A percentile compares a stretch with the other conserved stretches of the same genome.
phyloP scores from a whole-genome alignment of 1,140 invertebrate species.

The Sycobia sp. region DNA sequence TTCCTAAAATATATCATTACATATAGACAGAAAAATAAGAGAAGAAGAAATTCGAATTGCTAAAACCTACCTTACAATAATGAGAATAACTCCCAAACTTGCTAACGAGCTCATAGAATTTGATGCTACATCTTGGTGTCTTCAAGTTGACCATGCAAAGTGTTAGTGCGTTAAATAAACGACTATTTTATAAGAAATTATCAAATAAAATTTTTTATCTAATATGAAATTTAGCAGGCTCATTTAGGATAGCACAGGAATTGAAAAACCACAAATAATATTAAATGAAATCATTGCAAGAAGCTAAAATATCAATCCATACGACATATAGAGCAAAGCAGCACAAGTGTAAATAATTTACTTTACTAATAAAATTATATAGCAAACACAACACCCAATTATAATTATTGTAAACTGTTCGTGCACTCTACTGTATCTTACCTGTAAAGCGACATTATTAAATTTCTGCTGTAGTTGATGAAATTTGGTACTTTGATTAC shows the following conservation, averaged over 20 bases:
- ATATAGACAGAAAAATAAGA: too few species aligned
- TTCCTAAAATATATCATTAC: too few species aligned
- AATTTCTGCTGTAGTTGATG: conserved; percentile 76
- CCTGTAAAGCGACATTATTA: conserved; percentile 63
- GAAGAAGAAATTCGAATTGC: conserved; percentile 31
- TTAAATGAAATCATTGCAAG: not conserved
- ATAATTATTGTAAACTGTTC: too few species aligned
- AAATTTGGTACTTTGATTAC: conserved; percentile 78
- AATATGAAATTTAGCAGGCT: not conserved
- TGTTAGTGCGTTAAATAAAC: conserved; percentile 52
- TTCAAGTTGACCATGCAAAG: conserved; percentile 55
- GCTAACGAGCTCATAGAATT: conserved; percentile 55
- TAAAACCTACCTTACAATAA: conserved; percentile 44
- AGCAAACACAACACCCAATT: conserved; percentile 20
- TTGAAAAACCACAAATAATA: not conserved
- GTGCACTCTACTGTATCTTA: conserved; percentile 41
- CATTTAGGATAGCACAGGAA: conserved; percentile 2
- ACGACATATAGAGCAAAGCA: conserved; percentile 16
- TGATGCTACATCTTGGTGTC: conserved; percentile 53
- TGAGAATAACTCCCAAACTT: conserved; percentile 50
- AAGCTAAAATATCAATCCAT: conserved; percentile 2
- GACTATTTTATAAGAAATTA: conserved; percentile 13
- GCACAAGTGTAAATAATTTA: conserved; percentile 33
- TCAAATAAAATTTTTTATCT: not conserved
- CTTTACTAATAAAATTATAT: conserved; percentile 19